Conservation (phyloP, 2,888 invertebrate species). For the Odontocerum albicorne region DNA sequence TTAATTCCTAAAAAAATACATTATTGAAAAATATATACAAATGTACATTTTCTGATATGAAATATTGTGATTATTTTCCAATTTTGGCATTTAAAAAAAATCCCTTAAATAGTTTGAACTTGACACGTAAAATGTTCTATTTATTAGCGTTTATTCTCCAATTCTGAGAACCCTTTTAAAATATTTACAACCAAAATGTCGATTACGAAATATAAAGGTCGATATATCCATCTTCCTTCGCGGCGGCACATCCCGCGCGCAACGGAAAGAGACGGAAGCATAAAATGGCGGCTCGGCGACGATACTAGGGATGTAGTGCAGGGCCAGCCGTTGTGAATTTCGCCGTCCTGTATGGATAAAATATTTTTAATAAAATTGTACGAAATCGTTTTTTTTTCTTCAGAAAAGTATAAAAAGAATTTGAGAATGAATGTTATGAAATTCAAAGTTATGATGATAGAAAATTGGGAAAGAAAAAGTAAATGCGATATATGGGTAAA, state of each 20-base stretch:
- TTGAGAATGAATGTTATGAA: too few species aligned
- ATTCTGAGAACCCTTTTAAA: background rate
- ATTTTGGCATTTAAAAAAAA: too few species aligned
- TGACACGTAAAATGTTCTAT: background rate
- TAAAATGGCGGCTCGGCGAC: slow-evolving; percentile 15
- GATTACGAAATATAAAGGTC: slow-evolving; percentile 17
- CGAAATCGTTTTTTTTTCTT: too few species aligned
- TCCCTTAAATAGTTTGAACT: too few species aligned
- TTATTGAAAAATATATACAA: background rate
- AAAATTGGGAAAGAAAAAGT: too few species aligned
- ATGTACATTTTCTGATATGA: background rate
- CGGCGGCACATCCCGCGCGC: background rate
- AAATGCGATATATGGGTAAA: too few species aligned
- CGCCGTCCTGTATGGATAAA: too few species aligned
- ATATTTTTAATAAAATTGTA: too few species aligned
- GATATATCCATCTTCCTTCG: slow-evolving; percentile 15
- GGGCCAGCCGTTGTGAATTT: too few species aligned
- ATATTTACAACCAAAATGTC: slow-evolving; percentile 16
- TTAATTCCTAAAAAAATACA: background rate
- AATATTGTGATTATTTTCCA: background rate
- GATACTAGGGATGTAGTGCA: too few species aligned
- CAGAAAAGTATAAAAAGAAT: too few species aligned
- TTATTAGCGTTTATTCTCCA: background rate
- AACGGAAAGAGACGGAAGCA: slow-evolving; percentile 16
- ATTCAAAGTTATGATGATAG: too few species aligned